Percentiles rank a stretch among this genome's conserved stretches.
phyloP scores from a whole-genome alignment of 2,113 vertebrate genomes.

The Dissostichus mawsoni region DNA sequence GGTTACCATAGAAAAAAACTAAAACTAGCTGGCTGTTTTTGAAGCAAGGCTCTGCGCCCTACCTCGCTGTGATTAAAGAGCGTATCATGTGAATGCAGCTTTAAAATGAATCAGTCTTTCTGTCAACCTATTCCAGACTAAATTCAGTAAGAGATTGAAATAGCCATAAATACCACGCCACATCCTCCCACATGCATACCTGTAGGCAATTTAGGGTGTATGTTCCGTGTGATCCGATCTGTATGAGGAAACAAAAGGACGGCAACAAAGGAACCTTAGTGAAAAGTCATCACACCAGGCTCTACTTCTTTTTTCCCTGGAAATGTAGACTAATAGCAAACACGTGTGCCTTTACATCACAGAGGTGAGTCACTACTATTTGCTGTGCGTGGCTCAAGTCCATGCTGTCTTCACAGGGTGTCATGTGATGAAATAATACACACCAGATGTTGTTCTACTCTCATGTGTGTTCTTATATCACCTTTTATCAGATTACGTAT shows the following conservation, averaged over 20 bases:
- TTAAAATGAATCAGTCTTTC: too few relatives aligned
- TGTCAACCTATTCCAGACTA: not conserved
- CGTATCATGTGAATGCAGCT: too few relatives aligned
- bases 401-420: not conserved
- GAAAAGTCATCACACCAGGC: not conserved
- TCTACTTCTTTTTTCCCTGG: not conserved
- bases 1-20: too few relatives aligned
- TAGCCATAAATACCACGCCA: slow-evolving; percentile 1
- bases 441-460: slow-evolving; percentile 20
- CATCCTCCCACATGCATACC: not conserved
- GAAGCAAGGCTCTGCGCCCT: too few relatives aligned
- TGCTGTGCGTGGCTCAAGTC: not conserved
- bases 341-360: slow-evolving; percentile 2
- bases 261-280: not conserved
- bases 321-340: not conserved
- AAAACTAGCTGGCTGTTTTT: too few relatives aligned
- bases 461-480: not conserved
- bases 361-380: slow-evolving; percentile 34
- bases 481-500: not conserved
- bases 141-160: not conserved
- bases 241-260: not conserved
- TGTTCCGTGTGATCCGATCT: not conserved
- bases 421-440: not conserved
- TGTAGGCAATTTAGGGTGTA: not conserved
- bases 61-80: too few relatives aligned